Percentiles rank a stretch among this genome's conserved stretches.
Conservation (phyloP, 64 coral and sea anemone genomes). For the Pachyseris speciosa region DNA sequence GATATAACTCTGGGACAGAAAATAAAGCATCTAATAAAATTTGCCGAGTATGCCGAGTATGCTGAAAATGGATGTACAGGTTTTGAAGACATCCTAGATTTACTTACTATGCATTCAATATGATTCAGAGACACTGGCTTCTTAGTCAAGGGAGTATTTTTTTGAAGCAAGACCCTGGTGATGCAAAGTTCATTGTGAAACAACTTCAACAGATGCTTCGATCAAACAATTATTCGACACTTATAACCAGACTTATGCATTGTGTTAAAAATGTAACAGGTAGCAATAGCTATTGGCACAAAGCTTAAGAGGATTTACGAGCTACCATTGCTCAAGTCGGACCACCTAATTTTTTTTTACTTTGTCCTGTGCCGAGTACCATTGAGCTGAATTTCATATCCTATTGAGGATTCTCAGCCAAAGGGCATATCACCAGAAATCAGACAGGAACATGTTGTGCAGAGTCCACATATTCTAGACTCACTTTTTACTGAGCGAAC, state of each 20-base stretch:
- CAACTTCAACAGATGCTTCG: no score
- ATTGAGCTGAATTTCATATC: slow-evolving; percentile 27
- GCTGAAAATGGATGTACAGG: slow-evolving; percentile 7
- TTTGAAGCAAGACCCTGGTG: slow-evolving; percentile 32
- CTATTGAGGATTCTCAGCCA: background rate
- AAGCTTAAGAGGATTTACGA: slow-evolving; percentile 62
- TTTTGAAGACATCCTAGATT: slow-evolving; percentile 38
- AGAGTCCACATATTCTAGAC: no score
- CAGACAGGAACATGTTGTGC: background rate
- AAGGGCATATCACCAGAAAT: background rate
- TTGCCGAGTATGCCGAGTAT: slow-evolving; percentile 15
- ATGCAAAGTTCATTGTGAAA: slow-evolving; percentile 9
- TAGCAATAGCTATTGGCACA: slow-evolving; percentile 56
- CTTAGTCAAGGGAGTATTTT: slow-evolving; percentile 35
- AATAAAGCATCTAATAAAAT: no score
- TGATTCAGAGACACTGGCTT: slow-evolving; percentile 35
- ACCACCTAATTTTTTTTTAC: slow-evolving; percentile 46
- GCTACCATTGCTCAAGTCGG: slow-evolving; percentile 35
- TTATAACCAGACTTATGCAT: slow-evolving; percentile 51
- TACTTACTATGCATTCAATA: slow-evolving; percentile 29
- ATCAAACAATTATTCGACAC: no score
- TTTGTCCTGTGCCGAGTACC: slow-evolving; percentile 23
- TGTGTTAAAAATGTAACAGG: slow-evolving; percentile 56
- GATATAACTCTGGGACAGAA: no score
- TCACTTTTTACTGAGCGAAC: no score